Percentiles rank a stretch among this genome's conserved stretches.
Evolutionary conservation across 2,888 invertebrate genomes (phyloP).

Genomic region (Chymomyza procnemis): DNA sequence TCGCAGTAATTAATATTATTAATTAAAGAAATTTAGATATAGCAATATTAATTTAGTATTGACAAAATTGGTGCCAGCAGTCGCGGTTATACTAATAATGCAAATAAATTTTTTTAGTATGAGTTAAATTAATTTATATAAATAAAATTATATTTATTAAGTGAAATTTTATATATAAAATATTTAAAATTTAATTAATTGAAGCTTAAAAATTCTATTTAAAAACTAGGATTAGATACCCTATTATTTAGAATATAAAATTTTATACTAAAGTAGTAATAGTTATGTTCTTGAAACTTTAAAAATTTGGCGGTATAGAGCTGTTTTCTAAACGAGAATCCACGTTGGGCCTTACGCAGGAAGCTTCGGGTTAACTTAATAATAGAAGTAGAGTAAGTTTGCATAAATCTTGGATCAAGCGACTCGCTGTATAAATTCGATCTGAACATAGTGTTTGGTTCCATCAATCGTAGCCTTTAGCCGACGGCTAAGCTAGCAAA

Average conservation of each 20-base stretch:
- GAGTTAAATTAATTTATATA: slow-evolving; percentile 55
- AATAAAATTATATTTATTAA: slow-evolving; percentile 80
- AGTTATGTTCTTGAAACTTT: slow-evolving; percentile 83
- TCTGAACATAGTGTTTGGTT: no score
- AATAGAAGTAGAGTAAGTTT: no score
- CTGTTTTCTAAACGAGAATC: slow-evolving; percentile 84
- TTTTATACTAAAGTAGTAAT: slow-evolving; percentile 80
- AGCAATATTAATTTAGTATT: slow-evolving; percentile 81
- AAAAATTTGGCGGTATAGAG: slow-evolving; percentile 86
- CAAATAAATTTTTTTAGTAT: slow-evolving; percentile 80
- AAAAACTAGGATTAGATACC: slow-evolving; percentile 86
- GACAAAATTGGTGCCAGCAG: slow-evolving; percentile 83
- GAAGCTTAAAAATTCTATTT: slow-evolving; percentile 80
- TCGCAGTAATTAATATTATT: slow-evolving; percentile 80
- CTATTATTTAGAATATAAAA: slow-evolving; percentile 81
- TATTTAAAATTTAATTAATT: slow-evolving; percentile 81
- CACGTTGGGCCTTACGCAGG: slow-evolving; percentile 79
- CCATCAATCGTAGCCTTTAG: no score
- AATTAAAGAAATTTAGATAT: slow-evolving; percentile 82
- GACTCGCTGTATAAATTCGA: no score
- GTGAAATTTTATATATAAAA: slow-evolving; percentile 65
- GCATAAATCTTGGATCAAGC: no score
- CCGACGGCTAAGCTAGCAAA: no score
- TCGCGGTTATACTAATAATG: slow-evolving; percentile 84
- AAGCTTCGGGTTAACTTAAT: no score